A percentile compares a stretch with the other conserved stretches of the same genome.
These are phyloP conservation scores for Chanos chanos DNA, from an alignment of 2,797 vertebrate genomes.

Conservation along the genomic window DNA sequence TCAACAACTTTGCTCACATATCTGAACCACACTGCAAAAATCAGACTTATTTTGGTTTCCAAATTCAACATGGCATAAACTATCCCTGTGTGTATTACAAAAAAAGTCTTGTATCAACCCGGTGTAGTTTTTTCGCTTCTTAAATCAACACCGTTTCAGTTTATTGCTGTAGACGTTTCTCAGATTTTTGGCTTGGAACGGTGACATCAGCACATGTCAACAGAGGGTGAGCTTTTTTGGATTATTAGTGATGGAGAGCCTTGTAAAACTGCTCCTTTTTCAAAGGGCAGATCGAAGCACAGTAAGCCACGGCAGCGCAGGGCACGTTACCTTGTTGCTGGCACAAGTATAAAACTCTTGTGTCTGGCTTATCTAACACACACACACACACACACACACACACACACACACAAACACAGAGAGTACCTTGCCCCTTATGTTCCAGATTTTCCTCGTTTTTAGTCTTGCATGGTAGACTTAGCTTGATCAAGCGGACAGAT, in stretches of 20 bases:
- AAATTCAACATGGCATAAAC: slow-evolving; percentile 58
- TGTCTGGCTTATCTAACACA: neutral
- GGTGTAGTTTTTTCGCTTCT: slow-evolving; percentile 33
- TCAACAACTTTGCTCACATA: slow-evolving; percentile 39
- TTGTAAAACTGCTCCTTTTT: slow-evolving; percentile 33
- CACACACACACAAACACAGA: no score
- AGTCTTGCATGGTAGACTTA: slow-evolving; percentile 8
- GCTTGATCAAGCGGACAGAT: slow-evolving; percentile 18
- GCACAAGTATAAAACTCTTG: neutral
- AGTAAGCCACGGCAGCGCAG: slow-evolving; percentile 13
- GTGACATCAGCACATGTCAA: slow-evolving; percentile 51
- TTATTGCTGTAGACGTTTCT: slow-evolving; percentile 60
- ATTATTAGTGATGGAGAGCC: slow-evolving; percentile 46
- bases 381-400: neutral
- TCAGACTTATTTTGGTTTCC: slow-evolving; percentile 54
- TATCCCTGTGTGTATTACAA: slow-evolving; percentile 34
- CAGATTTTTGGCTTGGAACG: slow-evolving; percentile 47
- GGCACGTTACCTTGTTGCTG: slow-evolving; percentile 8
- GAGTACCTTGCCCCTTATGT: no score
- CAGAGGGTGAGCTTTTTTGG: slow-evolving; percentile 23
- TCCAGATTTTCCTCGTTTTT: slow-evolving; percentile 12
- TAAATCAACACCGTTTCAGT: slow-evolving; percentile 57
- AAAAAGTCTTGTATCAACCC: slow-evolving; percentile 51
- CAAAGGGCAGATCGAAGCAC: slow-evolving; percentile 1
- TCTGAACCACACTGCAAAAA: slow-evolving; percentile 40